Base-by-base conservation (phyloP, 2,888 invertebrate genomes). In the Plagodis pulveraria region DNA sequence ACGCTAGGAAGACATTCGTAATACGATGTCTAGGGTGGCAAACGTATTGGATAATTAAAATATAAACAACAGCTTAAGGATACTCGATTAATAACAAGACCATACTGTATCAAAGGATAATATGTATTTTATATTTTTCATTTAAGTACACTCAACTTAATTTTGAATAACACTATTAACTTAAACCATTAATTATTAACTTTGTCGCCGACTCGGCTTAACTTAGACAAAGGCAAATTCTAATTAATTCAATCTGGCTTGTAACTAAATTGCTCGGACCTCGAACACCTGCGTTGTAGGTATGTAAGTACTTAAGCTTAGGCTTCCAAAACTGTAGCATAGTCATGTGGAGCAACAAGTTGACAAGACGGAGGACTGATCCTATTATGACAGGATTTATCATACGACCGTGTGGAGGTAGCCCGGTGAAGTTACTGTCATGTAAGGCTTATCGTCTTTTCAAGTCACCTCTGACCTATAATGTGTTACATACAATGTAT, bases 161-260 rank as follows among this genome's bases (percentile, higher is more conserved):
- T 2, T 2, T 22, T 22, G 22, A 22, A 4, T 22, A 2, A 22
- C 22, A 22, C 36, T 45, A 38, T 12, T n/a, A 52, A 45, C 34
- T 43, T 12, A 10, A 50, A 46, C 41, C 51, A 61, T 61, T 52
- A 52, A 61, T 56, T 61, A 53, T 42, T 44, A 61, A 61, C 56
- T 61, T 55, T 59, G 46, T 33, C 48, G 40, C 41, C 11, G 43
- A 56, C 52, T 61, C 52, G n/a, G 44, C 48, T 45, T 44, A 61
- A 45, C 51, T 52, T 61, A 52, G 60, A 61, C 56, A 61, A 61
- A 56, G 56, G 52, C 53, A 63, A 63, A 49, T 66, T 67, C 58
- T 65, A 65, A 67, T 70, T 66, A 65, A 66, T 66, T 70, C 63
- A 63, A 66, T 62, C 66, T 61, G 66, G 52, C 56, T 48, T 61